Percentiles rank a stretch among this genome's conserved stretches.
phyloP scores from a whole-genome alignment of 2,797 vertebrate genomes.

The Chelidonichthys spinosus region DNA sequence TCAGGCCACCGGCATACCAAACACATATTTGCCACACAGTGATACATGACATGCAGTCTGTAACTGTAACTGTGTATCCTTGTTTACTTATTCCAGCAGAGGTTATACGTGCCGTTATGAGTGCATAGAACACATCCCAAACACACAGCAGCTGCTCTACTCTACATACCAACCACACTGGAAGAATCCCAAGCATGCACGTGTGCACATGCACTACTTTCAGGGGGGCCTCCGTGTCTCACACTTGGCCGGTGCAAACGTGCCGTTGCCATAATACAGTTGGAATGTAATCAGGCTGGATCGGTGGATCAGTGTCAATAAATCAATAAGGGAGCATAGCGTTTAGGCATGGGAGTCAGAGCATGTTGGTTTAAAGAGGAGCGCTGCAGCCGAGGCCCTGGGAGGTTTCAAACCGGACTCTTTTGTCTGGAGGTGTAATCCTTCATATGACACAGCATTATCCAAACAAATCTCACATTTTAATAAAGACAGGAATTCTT shows the following conservation, averaged over 20 bases:
- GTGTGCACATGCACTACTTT: conserved; percentile 38
- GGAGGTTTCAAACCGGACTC: conserved; percentile 49
- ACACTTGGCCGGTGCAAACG: conserved; percentile 40
- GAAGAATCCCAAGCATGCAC: conserved; percentile 54
- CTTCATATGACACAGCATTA: conserved; percentile 60
- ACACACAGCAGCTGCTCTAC: conserved; percentile 67
- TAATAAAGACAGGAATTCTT: conserved; percentile 79
- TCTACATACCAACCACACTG: conserved; percentile 20
- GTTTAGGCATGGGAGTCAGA: conserved; percentile 31
- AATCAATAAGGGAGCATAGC: conserved; percentile 58
- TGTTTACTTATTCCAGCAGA: background rate
- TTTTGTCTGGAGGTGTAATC: conserved; percentile 63
- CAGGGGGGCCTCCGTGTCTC: conserved; percentile 48
- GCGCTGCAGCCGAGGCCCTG: conserved; percentile 40
- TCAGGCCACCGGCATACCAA: too few species aligned
- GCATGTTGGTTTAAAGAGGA: conserved; percentile 48
- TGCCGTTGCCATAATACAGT: conserved; percentile 58
- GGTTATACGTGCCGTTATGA: conserved; percentile 34
- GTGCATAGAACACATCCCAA: conserved; percentile 48
- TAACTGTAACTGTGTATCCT: too few species aligned
- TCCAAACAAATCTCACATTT: conserved; percentile 72
- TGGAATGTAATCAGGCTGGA: conserved; percentile 67
- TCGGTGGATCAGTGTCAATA: conserved; percentile 67
- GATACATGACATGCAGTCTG: too few species aligned
- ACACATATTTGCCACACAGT: too few species aligned